phyloP scores from a whole-genome alignment of 2,888 invertebrate genomes.

The Amphimallon solstitiale region DNA sequence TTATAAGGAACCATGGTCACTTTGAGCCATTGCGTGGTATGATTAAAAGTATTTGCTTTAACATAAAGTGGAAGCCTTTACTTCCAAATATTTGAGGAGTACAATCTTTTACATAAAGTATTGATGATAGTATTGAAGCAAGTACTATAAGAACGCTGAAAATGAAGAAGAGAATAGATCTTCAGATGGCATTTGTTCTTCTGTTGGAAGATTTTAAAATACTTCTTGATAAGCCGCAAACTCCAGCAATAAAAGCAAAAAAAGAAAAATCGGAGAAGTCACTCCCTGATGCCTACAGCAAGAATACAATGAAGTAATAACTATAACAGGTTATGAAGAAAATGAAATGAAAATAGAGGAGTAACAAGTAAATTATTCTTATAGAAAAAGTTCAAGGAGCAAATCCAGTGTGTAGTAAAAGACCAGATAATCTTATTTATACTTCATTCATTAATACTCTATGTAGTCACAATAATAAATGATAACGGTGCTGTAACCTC shows the following conservation, averaged over 20 bases:
- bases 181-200: no score
- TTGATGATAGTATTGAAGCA: no score
- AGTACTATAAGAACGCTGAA: no score
- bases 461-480: constrained; percentile 6
- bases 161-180: no score
- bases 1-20: no score
- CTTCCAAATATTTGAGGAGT: no score
- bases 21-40: no score
- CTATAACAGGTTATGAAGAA: constrained; percentile 9
- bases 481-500: constrained; percentile 17
- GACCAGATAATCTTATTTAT: constrained; percentile 14
- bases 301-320: constrained; percentile 8
- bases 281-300: constrained; percentile 9
- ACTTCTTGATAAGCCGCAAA: no score
- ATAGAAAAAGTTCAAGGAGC: constrained; percentile 14
- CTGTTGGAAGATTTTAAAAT: no score
- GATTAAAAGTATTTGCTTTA: no score
- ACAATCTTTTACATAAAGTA: no score
- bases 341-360: constrained; percentile 3
- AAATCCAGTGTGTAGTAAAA: constrained; percentile 23
- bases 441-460: neutral
- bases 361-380: constrained; percentile 25
- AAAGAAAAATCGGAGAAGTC: constrained; percentile 1
- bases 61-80: no score
- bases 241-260: neutral